These are phyloP conservation scores for Drosophila macrospina DNA, from an alignment of 2,888 invertebrate species.

Conservation along the genomic window DNA sequence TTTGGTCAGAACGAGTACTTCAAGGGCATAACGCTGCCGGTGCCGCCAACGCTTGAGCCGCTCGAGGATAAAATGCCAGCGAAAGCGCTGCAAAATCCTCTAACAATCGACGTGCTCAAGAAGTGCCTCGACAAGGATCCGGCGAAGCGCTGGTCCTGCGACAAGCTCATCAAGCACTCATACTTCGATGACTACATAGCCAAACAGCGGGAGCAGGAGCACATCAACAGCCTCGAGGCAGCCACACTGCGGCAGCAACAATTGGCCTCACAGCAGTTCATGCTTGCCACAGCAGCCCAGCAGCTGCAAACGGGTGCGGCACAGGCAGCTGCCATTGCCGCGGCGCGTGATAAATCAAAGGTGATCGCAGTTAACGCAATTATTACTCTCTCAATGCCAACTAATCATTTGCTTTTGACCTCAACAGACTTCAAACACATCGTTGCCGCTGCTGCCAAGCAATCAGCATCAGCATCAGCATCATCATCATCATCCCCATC, in stretches of 20 bases:
- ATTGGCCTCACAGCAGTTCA: constrained; percentile 78
- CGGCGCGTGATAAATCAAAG: constrained; percentile 88
- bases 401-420: not conserved
- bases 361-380: constrained; percentile 81
- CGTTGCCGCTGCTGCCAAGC: constrained; percentile 84
- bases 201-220: constrained; percentile 89
- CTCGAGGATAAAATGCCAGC: constrained; percentile 94
- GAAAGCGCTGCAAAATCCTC: constrained; percentile 88
- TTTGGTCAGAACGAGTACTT: constrained; percentile 97
- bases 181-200: constrained; percentile 96
- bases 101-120: constrained; percentile 94
- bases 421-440: constrained; percentile 85
- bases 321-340: constrained; percentile 70
- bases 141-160: constrained; percentile 95
- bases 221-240: constrained; percentile 83
- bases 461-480: constrained; percentile 81
- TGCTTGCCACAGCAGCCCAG: constrained; percentile 72
- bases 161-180: constrained; percentile 94
- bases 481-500: constrained; percentile 72
- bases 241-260: constrained; percentile 80
- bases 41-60: constrained; percentile 93
- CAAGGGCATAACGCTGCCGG: constrained; percentile 95
- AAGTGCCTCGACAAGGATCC: constrained; percentile 99
- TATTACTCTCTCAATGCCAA: no score
- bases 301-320: constrained; percentile 77